phyloP scores from a whole-genome alignment of 92 coral and sea anemone genomes.

The Actinostola sp. region DNA sequence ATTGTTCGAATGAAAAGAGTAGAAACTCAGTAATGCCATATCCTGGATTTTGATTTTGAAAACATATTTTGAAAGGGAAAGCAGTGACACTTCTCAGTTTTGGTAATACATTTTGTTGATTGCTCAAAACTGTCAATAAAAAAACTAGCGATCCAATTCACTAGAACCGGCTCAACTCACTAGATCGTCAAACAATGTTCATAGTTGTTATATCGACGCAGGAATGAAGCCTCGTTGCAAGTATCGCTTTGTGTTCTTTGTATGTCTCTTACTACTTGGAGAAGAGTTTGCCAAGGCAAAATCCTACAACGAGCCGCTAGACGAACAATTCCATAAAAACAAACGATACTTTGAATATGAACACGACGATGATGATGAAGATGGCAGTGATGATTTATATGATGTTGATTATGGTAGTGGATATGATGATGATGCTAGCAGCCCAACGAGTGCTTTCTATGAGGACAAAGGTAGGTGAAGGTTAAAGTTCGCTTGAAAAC shows the following conservation, averaged over 20 bases:
- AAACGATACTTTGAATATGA: neutral
- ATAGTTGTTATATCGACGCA: too few species aligned
- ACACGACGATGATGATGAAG: neutral
- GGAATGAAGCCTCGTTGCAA: slow-evolving; percentile 14
- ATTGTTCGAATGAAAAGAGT: too few species aligned
- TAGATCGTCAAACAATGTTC: neutral
- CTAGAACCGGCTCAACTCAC: neutral
- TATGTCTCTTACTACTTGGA: slow-evolving; percentile 9
- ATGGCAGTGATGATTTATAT: slow-evolving; percentile 3
- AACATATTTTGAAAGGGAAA: too few species aligned
- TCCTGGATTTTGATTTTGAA: too few species aligned
- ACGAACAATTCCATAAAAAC: neutral
- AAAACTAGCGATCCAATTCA: neutral
- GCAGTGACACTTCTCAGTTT: too few species aligned
- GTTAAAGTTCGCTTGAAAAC: too few species aligned
- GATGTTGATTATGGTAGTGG: neutral
- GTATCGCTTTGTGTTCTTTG: slow-evolving; percentile 10
- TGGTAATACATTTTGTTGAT: too few species aligned
- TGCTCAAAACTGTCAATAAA: too few species aligned
- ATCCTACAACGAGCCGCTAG: neutral
- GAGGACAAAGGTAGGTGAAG: too few species aligned
- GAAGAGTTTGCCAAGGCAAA: slow-evolving; percentile 17
- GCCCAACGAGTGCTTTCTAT: too few species aligned
- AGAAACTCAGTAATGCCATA: too few species aligned
- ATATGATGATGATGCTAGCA: too few species aligned